Conservation (phyloP, 2,113 vertebrate genomes). For the Dinomys branickii region DNA sequence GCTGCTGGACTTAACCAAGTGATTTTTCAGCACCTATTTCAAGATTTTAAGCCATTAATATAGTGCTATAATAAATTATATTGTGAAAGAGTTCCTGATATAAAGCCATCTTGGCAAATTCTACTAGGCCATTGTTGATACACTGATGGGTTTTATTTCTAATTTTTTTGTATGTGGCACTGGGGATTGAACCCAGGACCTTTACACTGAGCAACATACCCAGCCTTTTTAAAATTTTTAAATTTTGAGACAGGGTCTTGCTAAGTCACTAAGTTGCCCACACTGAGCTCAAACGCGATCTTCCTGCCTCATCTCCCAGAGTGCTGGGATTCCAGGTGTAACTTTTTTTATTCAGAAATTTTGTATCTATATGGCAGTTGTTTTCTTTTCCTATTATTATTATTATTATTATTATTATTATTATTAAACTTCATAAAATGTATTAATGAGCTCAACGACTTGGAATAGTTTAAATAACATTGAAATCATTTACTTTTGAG, state of each 20-base stretch:
- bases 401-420: slow-evolving; percentile 14
- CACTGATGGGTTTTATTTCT: not conserved
- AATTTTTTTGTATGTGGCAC: not conserved
- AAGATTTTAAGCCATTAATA: not conserved
- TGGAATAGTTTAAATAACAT: not conserved
- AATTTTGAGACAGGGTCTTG: not conserved
- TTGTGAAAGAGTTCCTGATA: not conserved
- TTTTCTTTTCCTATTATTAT: not conserved
- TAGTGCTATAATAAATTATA: not conserved
- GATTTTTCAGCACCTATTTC: not conserved
- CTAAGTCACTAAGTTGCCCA: not conserved
- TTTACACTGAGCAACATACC: not conserved
- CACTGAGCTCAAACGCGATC: not conserved
- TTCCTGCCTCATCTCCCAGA: not conserved
- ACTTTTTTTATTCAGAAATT: slow-evolving; percentile 16
- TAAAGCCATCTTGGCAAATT: not conserved
- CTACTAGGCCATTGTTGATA: not conserved
- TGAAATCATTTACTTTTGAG: slow-evolving; percentile 15
- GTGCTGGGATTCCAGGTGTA: not conserved
- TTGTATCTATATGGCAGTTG: not conserved
- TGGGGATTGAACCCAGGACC: not conserved
- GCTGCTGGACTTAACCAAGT: slow-evolving; percentile 22
- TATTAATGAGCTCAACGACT: not conserved
- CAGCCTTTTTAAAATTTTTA: not conserved
- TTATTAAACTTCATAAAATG: not conserved